phyloP scores from a whole-genome alignment of 2,113 vertebrate genomes.

The Carettochelys insculpta region DNA sequence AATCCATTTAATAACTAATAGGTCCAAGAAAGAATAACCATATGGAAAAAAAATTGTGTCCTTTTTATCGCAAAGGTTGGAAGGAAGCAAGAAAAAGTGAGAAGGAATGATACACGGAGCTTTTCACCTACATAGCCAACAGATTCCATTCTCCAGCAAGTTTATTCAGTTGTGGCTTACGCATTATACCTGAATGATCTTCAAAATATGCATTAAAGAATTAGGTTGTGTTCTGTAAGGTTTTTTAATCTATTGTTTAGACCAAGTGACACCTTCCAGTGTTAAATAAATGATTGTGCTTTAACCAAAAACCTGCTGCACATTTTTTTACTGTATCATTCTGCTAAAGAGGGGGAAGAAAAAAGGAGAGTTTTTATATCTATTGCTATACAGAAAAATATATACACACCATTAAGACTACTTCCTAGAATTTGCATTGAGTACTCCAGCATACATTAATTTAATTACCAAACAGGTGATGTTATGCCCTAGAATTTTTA shows the following conservation, averaged over 20 bases:
- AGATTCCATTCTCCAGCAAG: not conserved
- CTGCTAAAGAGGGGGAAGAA: not conserved
- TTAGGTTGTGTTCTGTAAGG: no score
- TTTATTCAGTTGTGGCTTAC: not conserved
- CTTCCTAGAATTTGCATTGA: not conserved
- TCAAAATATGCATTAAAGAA: no score
- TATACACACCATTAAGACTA: fast-evolving
- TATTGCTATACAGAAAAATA: not conserved
- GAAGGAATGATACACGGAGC: not conserved
- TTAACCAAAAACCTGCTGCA: not conserved
- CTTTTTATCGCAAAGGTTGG: not conserved
- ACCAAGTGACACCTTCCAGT: not conserved
- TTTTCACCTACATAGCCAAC: not conserved
- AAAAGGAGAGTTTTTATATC: not conserved
- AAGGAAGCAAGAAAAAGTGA: not conserved
- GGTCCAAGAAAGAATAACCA: not conserved
- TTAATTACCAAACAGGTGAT: not conserved
- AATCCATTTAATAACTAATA: not conserved
- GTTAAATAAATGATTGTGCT: not conserved
- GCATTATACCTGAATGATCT: not conserved
- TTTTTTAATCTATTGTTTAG: no score
- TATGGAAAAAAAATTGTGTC: not conserved
- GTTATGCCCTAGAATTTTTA: not conserved
- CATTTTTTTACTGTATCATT: not conserved
- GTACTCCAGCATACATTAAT: not conserved